Evolutionary conservation across 2,888 invertebrate species (phyloP), one percentile per base, ranked within the genome.

Genomic region (Eupeodes latifasciatus): DNA sequence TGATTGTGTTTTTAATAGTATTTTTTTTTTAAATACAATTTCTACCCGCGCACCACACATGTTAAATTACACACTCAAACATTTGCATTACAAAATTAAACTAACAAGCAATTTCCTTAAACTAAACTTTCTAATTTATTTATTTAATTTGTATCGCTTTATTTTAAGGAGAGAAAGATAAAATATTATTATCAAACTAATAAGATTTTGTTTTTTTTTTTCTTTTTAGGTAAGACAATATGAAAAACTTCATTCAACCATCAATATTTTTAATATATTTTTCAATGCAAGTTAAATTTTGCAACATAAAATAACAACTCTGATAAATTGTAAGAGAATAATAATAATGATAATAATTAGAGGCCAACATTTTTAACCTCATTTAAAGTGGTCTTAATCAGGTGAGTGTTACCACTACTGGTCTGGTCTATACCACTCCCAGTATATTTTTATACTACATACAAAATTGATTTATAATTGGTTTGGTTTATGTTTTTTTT

Each of bases 81-180:
- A 82, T 83, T 87, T 80, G 69, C 82, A 86, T 82, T 82, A 71
- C 47, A 40, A 66, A 74, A 72, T 19, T n/a, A n/a, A 53, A 71
- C 55, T 55, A 53, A 71, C 11, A 75, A 76, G 51, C 14, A 64
- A 55, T 87, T 87, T 87, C 83, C 83, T 87, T 62, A 66, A 83
- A 87, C 83, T 62, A 66, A 83, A 87, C 83, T 87, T 87, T 87
- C 86, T 79, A 80, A 62, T 75, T 72, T 47, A 78, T 55, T 72
- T 78, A 12, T 44, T 67, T n/a, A 57, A 66, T 49, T 66, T 57
- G n/a, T 34, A 11, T 40, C 9, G 0, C 40, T 9, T 40, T 40
- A 1, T 40, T 40, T 40, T 9, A 27, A 27, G 2, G 27, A 40
- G 16, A 11, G 14, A 57, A 71, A 12, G 27, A 27, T 27, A 27